A percentile compares a stretch with the other conserved stretches of the same genome.
Conservation (phyloP, 2,113 vertebrate species). For the human region GRCh38 chr4:14350501-14351000, state of each 20-base stretch:
- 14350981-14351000: neutral
- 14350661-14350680: rapidly evolving
- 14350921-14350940: neutral
- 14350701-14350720: neutral
- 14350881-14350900: neutral
- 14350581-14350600: neutral
- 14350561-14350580: neutral
- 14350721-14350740: neutral
- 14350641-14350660: neutral
- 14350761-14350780: constrained; percentile 21
- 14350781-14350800: neutral
- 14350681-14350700: neutral
- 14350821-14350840: neutral
- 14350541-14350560: neutral
- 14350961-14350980: neutral
- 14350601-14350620: neutral
- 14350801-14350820: neutral
- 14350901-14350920: neutral
- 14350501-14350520: neutral
- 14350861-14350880: neutral
- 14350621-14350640: neutral
- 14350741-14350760: neutral
- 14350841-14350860: neutral
- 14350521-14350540: neutral
- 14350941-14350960: neutral